A percentile compares a stretch with the other conserved stretches of the same genome.
Evolutionary conservation across 2,888 invertebrate genomes (phyloP).

Genomic region (Glomeris marginata): DNA sequence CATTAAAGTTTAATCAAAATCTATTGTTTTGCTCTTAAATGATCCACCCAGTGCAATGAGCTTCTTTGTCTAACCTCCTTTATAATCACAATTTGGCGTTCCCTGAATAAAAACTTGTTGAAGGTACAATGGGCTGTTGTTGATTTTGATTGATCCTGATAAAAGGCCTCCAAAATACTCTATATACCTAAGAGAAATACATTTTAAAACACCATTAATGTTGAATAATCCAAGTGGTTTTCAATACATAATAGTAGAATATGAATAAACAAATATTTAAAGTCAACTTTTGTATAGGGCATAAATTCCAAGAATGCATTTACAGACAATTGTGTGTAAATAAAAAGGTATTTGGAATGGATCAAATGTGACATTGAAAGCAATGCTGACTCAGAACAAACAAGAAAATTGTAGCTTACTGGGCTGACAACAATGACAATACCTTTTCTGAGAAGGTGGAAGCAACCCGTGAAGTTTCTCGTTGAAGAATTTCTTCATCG

Average conservation of each 20-base stretch:
- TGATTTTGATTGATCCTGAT: constrained; percentile 75
- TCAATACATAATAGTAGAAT: no score
- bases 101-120: constrained; percentile 74
- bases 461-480: constrained; percentile 54
- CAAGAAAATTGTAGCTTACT: no score
- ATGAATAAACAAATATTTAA: no score
- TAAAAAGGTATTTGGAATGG: neutral
- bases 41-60: neutral
- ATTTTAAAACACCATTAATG: no score
- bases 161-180: constrained; percentile 81
- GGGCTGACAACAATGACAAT: constrained; percentile 18
- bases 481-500: constrained; percentile 80
- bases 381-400: neutral
- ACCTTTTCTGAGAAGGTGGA: constrained; percentile 61
- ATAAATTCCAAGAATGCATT: constrained; percentile 4
- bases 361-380: constrained; percentile 12
- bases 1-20: no score
- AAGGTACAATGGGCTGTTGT: constrained; percentile 68
- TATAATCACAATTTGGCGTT: constrained; percentile 50
- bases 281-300: no score
- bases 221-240: no score
- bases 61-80: constrained; percentile 34
- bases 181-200: constrained; percentile 51
- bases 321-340: neutral
- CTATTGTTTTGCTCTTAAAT: no score